Percentiles rank a stretch among this genome's conserved stretches.
Conservation (phyloP, 1,140 invertebrate species). For the Drosophila arizonae region DNA sequence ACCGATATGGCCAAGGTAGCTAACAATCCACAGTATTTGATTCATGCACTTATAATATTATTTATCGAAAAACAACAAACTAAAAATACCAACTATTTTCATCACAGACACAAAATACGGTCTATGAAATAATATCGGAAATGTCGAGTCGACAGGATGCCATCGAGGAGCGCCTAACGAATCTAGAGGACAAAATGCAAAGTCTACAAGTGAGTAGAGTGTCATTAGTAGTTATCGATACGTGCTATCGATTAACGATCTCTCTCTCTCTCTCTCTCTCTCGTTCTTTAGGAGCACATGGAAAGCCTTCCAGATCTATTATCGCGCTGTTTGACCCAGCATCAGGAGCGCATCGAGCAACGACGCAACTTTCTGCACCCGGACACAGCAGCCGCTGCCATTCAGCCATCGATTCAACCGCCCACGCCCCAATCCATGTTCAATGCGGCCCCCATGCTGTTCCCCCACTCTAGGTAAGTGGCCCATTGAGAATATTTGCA, state of each 20-base stretch:
- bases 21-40: slow-evolving; percentile 30
- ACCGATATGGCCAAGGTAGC: slow-evolving; percentile 99
- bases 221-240: neutral
- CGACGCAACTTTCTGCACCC: slow-evolving; percentile 92
- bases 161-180: slow-evolving; percentile 93
- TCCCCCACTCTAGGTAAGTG: slow-evolving; percentile 83
- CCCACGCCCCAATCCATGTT: slow-evolving; percentile 81
- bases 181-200: slow-evolving; percentile 93
- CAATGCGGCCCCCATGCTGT: slow-evolving; percentile 81
- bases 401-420: slow-evolving; percentile 73
- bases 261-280: neutral
- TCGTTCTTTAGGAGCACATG: slow-evolving; percentile 83
- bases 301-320: slow-evolving; percentile 92
- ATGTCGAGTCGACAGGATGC: slow-evolving; percentile 96
- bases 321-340: slow-evolving; percentile 88
- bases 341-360: slow-evolving; percentile 88
- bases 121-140: slow-evolving; percentile 98
- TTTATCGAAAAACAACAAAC: slow-evolving; percentile 3
- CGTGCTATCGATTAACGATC: neutral
- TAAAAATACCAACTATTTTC: neutral
- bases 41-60: neutral
- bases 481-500: neutral
- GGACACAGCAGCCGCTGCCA: slow-evolving; percentile 88
- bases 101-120: slow-evolving; percentile 96
- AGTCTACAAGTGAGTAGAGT: slow-evolving; percentile 86